Evolutionary conservation across 2,888 invertebrate genomes (phyloP), one percentile per base, ranked within the genome.

Genomic region (Caenorhabditis doughertyi): DNA sequence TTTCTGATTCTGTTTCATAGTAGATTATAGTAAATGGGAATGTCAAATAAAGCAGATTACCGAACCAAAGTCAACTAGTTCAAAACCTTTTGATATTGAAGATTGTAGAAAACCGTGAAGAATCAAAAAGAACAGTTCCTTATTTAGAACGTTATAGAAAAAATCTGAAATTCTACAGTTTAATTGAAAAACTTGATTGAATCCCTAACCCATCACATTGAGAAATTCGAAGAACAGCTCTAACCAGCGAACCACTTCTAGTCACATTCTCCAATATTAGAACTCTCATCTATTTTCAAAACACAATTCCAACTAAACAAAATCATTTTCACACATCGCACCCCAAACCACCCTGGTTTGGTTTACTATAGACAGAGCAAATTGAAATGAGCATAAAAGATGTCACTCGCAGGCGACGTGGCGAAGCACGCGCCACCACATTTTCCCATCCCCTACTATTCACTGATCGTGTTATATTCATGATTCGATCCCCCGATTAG

Each of bases 401-500:
- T 67, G 77, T 77, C 77, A 77, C 25, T 68, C 49, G 68, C 77
- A 77, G 77, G 62, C 58, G 74, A 67, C 49, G 74, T 76, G 74
- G 74, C 67, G 21, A 49, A 49, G 53, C 77, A 67, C 77, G 76
- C 67, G 74, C 56, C n/a, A 23, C 58, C 25, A 21, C 39, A 27
- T 11, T 51, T 51, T 21, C 23, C 49, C 42, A 42, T 49, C 21
- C 60, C 32, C 13, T 25, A 16, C 42, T 42, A 42, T 42, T 60
- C 23, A 44, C 60, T 77, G 77, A 68, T 77, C 77, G 68, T 68
- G 77, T 77, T 77, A 77, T 77, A 68, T 53, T 68, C 62, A 58
- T 76, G 68, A 68, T 68, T 77, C 68, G 77, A 77, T 68, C 70
- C n/a, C n/a, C 68, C 77, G 77, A 77, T 77, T 77, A 77, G 68